Conservation (phyloP, 2,797 vertebrate genomes). For the Petrocephalus schoutedeni region DNA sequence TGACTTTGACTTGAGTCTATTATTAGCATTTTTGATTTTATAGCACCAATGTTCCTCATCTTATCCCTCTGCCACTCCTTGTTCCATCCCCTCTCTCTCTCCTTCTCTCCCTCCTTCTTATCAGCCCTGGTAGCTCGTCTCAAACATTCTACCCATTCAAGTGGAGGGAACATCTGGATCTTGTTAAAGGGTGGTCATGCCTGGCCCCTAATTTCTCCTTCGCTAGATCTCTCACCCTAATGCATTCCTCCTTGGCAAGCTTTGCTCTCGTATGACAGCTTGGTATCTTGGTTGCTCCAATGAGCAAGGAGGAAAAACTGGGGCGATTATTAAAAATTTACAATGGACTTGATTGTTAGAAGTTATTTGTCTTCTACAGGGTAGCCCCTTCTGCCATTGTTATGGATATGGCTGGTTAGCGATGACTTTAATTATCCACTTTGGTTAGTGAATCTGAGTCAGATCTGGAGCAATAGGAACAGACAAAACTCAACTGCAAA, state of each 20-base stretch:
- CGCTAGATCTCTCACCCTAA: not conserved
- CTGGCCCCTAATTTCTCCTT: slow-evolving; percentile 38
- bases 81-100: slow-evolving; percentile 9
- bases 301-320: not conserved
- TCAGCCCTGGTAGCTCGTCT: slow-evolving; percentile 58
- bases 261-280: not conserved
- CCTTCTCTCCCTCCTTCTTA: slow-evolving; percentile 45
- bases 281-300: not conserved
- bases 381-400: not conserved
- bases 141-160: slow-evolving; percentile 66
- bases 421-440: not conserved
- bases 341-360: not conserved
- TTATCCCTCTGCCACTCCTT: slow-evolving; percentile 28
- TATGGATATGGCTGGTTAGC: not conserved
- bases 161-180: slow-evolving; percentile 73
- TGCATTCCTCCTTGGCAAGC: not conserved
- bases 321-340: not conserved
- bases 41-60: not conserved
- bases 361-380: not conserved
- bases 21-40: not conserved
- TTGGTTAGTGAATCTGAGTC: not conserved
- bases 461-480: not conserved
- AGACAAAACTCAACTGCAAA: not conserved
- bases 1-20: not conserved
- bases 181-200: slow-evolving; percentile 62